phyloP scores from a whole-genome alignment of 2,113 vertebrate species.

The Saguinus midas region DNA sequence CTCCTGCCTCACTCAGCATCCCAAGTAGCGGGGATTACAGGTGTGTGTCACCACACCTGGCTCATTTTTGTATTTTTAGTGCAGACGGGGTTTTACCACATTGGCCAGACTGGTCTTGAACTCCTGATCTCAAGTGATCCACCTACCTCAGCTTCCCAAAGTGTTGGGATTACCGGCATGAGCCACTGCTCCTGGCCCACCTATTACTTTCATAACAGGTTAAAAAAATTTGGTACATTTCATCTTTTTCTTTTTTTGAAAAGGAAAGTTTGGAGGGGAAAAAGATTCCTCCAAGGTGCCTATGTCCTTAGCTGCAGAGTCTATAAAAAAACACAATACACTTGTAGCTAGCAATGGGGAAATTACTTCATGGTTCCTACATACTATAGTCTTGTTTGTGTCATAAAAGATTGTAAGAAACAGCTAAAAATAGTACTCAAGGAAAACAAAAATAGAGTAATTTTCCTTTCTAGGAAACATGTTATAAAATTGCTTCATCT shows the following conservation, averaged over 20 bases:
- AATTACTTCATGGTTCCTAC: constrained; percentile 58
- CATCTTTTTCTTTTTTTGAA: not conserved
- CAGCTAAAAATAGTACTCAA: constrained; percentile 64
- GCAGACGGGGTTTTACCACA: no score
- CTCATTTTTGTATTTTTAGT: no score
- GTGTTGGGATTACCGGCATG: no score
- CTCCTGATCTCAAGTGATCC: no score
- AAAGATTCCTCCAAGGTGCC: constrained; percentile 1
- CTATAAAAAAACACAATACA: constrained; percentile 53
- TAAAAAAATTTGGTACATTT: not conserved
- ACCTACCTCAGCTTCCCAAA: no score
- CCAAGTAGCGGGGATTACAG: no score
- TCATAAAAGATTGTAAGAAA: constrained; percentile 59
- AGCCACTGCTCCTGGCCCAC: no score
- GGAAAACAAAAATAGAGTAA: constrained; percentile 58
- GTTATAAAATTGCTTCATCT: not conserved
- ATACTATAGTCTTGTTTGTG: constrained; percentile 58
- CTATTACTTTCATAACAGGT: not conserved
- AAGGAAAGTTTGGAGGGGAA: not conserved
- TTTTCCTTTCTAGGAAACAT: constrained; percentile 43
- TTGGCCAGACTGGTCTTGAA: no score
- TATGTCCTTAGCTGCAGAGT: constrained; percentile 16
- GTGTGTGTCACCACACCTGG: no score
- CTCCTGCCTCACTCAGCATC: no score
- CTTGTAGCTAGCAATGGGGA: constrained; percentile 50